Evolutionary conservation across 1,140 invertebrate genomes (phyloP), one percentile per base, ranked within the genome.

Genomic region (Bombus balteatus): DNA sequence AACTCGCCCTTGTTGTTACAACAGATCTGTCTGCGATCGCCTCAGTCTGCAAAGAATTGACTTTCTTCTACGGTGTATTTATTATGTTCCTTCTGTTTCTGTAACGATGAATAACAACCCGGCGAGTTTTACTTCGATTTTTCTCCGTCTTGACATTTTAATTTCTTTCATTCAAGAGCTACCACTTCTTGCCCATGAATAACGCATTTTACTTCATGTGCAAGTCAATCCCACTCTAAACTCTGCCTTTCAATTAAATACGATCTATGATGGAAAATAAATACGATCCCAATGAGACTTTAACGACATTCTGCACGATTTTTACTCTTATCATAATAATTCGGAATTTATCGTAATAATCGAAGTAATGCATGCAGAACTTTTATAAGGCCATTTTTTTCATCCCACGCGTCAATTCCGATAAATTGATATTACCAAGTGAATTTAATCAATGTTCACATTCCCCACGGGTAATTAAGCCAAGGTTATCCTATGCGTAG

Each of bases 101-200:
- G 6, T 28, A 59, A 39, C 53, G 34, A 59, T 0, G 74, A 59
- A 59, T 76, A 76, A 76, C 18, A 12, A 59, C 25, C 12, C 32
- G 1, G 3, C 22, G 47, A 8, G 22, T 28, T 59, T 39, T 8
- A 28, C 12, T 28, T 22, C 74, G 37, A 76, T 76, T 76, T 37
- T 39, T 39, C 34, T 28, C 13, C 34, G 22, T 25, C 53, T 37
- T 34, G 10, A 37, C 15, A 28, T 59, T 37, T 53, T 76, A 76
- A 76, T 76, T 76, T 53, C 34, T 76, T 28, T 59, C 74, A n/a
- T 59, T 39, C 32, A 25, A 15, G 8, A 13, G 25, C 2, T 39
- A 34, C 53, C 74, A 39, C 47, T 37, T 75, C 32, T 57, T 59
- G 73, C 22, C 8, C 73, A 37, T 76, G 74, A 76, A 76, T 76